A percentile compares a stretch with the other conserved stretches of the same genome.
phyloP scores from a whole-genome alignment of 2,113 vertebrate genomes.

The Macroglossus sobrinus region DNA sequence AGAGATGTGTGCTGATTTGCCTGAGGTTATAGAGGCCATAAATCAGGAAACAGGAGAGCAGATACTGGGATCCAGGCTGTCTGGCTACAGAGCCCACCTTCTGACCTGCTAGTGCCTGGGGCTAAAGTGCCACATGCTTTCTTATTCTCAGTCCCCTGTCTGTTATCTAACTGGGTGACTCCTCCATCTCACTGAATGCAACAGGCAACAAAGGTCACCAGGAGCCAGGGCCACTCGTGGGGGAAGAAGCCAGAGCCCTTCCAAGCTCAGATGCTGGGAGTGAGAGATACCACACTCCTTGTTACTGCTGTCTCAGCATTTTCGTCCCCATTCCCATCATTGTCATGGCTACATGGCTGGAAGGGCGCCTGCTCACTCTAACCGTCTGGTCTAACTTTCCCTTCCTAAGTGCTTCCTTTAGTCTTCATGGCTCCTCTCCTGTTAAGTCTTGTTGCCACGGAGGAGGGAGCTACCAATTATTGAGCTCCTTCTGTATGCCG shows the following conservation, averaged over 20 bases:
- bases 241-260: neutral
- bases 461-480: neutral
- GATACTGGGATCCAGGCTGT: neutral
- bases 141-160: neutral
- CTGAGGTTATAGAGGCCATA: neutral
- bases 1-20: neutral
- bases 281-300: no score
- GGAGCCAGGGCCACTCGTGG: neutral
- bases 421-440: neutral
- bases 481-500: neutral
- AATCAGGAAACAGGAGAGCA: neutral
- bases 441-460: neutral
- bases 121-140: neutral
- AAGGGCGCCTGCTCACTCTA: neutral
- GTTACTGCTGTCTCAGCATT: fast-evolving
- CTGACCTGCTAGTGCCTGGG: neutral
- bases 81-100: neutral
- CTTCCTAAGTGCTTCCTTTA: neutral
- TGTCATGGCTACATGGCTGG: neutral
- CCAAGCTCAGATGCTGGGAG: neutral
- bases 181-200: neutral
- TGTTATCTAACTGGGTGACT: neutral
- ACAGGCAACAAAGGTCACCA: neutral
- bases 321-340: fast-evolving
- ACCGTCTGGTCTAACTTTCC: neutral